A percentile compares a stretch with the other conserved stretches of the same genome.
These are phyloP conservation scores for Myotis planiceps DNA, from an alignment of 2,797 vertebrate species.

Conservation along the genomic window DNA sequence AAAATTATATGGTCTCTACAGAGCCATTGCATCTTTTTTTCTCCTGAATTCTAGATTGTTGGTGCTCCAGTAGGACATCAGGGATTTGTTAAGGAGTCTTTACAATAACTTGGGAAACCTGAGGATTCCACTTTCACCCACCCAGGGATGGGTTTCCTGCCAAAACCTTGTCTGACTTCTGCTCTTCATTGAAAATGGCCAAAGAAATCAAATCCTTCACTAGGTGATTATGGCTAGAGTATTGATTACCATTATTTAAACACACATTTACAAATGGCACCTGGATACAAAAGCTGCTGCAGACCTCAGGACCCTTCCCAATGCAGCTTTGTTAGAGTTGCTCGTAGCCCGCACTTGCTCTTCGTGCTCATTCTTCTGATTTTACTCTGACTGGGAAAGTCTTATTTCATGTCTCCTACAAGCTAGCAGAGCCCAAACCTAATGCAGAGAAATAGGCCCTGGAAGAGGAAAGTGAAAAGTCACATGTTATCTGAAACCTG, in stretches of 20 bases:
- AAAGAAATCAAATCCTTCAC: neutral
- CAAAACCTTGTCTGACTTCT: neutral
- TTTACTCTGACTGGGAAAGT: slow-evolving; percentile 69
- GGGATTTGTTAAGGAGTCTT: neutral
- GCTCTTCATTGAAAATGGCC: neutral
- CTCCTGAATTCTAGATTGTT: neutral
- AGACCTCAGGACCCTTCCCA: neutral
- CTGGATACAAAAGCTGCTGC: slow-evolving; percentile 17
- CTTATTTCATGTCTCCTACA: slow-evolving; percentile 55
- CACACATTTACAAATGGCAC: slow-evolving; percentile 50
- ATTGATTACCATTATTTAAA: slow-evolving; percentile 62
- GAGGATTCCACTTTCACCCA: neutral
- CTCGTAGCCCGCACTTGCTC: slow-evolving; percentile 36
- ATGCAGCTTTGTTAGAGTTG: neutral
- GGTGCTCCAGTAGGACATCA: neutral
- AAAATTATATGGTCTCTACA: neutral
- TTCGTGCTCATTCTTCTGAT: slow-evolving; percentile 68
- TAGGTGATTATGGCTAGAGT: slow-evolving; percentile 41
- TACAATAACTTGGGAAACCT: neutral
- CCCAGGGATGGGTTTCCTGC: neutral
- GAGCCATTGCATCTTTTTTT: neutral
- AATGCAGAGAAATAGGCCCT: neutral
- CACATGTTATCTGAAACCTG: slow-evolving; percentile 54
- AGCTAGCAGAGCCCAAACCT: slow-evolving; percentile 60
- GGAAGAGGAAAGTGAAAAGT: neutral